Percentiles rank a stretch among this genome's conserved stretches.
Evolutionary conservation across 2,888 invertebrate genomes (phyloP).

Genomic region (Notocelia uddmanniana): DNA sequence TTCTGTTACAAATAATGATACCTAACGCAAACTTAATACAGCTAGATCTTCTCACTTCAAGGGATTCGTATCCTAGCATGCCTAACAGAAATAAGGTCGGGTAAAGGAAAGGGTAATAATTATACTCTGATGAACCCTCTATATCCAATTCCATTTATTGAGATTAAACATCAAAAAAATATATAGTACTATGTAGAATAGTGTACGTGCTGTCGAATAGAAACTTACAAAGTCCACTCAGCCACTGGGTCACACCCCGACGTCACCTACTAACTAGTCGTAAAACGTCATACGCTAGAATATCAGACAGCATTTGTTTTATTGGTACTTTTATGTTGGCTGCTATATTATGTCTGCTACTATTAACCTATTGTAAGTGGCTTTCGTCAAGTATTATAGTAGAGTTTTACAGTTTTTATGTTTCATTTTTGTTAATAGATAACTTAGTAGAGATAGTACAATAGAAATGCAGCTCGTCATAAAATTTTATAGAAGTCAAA

Average conservation of each 20-base stretch:
- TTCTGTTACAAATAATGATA: too few relatives aligned
- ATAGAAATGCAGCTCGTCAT: neutral
- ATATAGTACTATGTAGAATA: too few relatives aligned
- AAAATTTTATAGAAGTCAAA: neutral
- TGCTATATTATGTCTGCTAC: conserved; percentile 6
- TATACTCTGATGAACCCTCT: too few relatives aligned
- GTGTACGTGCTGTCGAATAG: too few relatives aligned
- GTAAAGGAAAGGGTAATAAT: too few relatives aligned
- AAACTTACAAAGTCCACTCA: neutral
- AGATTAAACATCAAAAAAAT: too few relatives aligned
- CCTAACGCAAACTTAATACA: too few relatives aligned
- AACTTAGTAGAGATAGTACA: neutral
- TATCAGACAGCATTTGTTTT: conserved; percentile 24
- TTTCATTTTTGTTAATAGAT: neutral
- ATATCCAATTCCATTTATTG: too few relatives aligned
- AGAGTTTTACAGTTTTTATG: neutral
- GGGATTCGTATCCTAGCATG: too few relatives aligned
- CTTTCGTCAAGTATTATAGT: neutral
- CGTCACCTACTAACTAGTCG: conserved; percentile 20
- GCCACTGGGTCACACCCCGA: neutral
- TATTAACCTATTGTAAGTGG: conserved; percentile 6
- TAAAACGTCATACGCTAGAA: conserved; percentile 25
- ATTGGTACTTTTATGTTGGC: conserved; percentile 6
- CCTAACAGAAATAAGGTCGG: too few relatives aligned
- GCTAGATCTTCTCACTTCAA: too few relatives aligned